Evolutionary conservation across 2,797 vertebrate genomes (phyloP).

Genomic region (Hipposideros larvatus): DNA sequence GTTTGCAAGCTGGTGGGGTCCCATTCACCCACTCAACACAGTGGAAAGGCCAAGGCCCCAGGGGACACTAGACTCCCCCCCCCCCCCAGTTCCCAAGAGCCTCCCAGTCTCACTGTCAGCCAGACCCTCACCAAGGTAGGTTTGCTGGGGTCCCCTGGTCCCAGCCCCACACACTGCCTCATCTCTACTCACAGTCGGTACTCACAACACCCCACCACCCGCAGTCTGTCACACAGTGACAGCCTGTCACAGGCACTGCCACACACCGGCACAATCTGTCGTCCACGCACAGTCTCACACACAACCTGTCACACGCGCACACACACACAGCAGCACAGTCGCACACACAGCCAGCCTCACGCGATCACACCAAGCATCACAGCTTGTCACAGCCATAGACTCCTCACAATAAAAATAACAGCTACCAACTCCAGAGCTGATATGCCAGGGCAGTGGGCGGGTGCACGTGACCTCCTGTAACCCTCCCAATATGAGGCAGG

Average conservation of each 20-base stretch:
- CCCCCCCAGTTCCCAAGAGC: neutral
- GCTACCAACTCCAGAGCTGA: slow-evolving; percentile 67
- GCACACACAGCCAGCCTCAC: slow-evolving; percentile 82
- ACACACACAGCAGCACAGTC: slow-evolving; percentile 80
- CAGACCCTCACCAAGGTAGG: slow-evolving; percentile 1
- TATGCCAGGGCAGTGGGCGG: slow-evolving; percentile 21
- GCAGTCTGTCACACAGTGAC: slow-evolving; percentile 81
- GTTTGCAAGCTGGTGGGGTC: neutral
- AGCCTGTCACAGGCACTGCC: slow-evolving; percentile 81
- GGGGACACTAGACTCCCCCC: neutral
- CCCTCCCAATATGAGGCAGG: neutral
- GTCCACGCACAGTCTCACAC: slow-evolving; percentile 84
- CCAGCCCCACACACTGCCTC: slow-evolving; percentile 60
- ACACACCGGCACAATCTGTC: slow-evolving; percentile 84
- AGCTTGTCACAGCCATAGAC: slow-evolving; percentile 83
- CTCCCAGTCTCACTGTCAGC: neutral
- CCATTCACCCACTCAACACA: neutral
- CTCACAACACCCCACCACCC: slow-evolving; percentile 82
- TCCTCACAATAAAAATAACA: slow-evolving; percentile 83
- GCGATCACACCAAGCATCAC: slow-evolving; percentile 81
- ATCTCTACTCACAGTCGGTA: slow-evolving; percentile 77
- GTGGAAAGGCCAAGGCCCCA: neutral
- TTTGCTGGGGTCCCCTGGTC: slow-evolving; percentile 52
- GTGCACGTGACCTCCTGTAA: slow-evolving; percentile 63
- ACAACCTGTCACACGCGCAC: slow-evolving; percentile 80